Base-by-base conservation (phyloP, 2,113 vertebrate species). In the Nibea coibor region DNA sequence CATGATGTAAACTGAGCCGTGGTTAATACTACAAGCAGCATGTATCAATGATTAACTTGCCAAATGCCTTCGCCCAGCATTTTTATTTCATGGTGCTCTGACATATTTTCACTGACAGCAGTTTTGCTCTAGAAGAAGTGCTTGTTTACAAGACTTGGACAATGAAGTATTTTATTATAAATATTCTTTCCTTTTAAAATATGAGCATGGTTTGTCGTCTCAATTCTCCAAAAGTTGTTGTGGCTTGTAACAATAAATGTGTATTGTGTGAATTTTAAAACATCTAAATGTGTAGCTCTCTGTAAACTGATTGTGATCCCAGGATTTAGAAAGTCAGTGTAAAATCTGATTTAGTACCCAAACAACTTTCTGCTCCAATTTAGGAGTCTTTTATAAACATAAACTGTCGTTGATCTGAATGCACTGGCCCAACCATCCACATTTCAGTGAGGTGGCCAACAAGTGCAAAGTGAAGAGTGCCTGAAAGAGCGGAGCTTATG, bases 31-130 rank as follows among this genome's bases (percentile, higher is more conserved):
- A 75, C 68, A 78, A 88, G 62, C 64, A 64, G 66, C 50, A 75
- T 31, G 15, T 78, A 89, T 89, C 6, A 92, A 81, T 84, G 72
- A 89, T 88, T 85, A 83, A 85, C 83, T 75, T 66, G 26, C 54
- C 43, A 64, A 71, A 78, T 43, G 57, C 47, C 20, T 85, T 62
- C 59, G 61, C 43, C 19, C 20, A 47, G 47, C 62, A 69, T 85
- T 71, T 89, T 62, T 66, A 77, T 85, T 84, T 75, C 26, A 80
- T 69, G 65, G 8, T 35, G 53, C 26, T 65, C 26, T 73, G 56
- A 80, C 81, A 82, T 77, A 35, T 72, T 76, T 78, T 66, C 57
- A 79, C 68, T 80, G 65, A 78, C 62, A 66, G 53, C 62, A 43
- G 48, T 62, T 89, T 81, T 87, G 4, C 51, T 43, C 56, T 3